Evolutionary conservation across 2,888 invertebrate genomes (phyloP).

Genomic region (Himalopsyche japonica): DNA sequence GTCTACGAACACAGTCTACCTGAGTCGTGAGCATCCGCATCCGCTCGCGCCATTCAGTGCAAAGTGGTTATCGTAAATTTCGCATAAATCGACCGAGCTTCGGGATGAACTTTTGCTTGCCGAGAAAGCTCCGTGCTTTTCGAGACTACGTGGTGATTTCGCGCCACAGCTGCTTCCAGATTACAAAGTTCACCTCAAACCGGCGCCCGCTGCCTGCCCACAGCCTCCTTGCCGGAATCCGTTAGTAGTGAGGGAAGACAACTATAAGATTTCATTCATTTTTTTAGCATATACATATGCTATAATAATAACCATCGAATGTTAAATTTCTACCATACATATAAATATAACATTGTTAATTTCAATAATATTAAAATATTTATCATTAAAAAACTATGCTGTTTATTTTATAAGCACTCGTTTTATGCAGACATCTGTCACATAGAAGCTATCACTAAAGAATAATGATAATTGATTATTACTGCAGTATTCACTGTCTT

Average conservation of each 20-base stretch:
- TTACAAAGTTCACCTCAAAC: slow-evolving; percentile 27
- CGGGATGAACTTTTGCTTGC: slow-evolving; percentile 26
- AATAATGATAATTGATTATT: too few species aligned
- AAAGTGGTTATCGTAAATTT: slow-evolving; percentile 41
- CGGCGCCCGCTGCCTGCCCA: neutral
- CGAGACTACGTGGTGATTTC: slow-evolving; percentile 40
- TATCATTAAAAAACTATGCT: too few species aligned
- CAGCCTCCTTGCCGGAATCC: neutral
- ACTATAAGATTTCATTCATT: neutral
- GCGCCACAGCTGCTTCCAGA: slow-evolving; percentile 40
- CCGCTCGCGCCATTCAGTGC: slow-evolving; percentile 8
- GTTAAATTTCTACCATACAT: too few species aligned
- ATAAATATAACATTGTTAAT: too few species aligned
- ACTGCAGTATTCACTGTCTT: too few species aligned
- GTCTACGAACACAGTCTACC: neutral
- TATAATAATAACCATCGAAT: too few species aligned
- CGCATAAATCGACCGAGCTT: slow-evolving; percentile 39
- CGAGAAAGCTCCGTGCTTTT: slow-evolving; percentile 20
- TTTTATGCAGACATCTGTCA: too few species aligned
- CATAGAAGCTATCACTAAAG: too few species aligned
- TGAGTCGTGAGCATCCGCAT: slow-evolving; percentile 38
- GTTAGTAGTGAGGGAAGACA: neutral
- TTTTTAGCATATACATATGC: too few species aligned
- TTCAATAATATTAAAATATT: too few species aligned
- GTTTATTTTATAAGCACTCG: too few species aligned